Evolutionary conservation across 2,113 vertebrate genomes (phyloP).

Genomic region (Pseudonaja textilis): DNA sequence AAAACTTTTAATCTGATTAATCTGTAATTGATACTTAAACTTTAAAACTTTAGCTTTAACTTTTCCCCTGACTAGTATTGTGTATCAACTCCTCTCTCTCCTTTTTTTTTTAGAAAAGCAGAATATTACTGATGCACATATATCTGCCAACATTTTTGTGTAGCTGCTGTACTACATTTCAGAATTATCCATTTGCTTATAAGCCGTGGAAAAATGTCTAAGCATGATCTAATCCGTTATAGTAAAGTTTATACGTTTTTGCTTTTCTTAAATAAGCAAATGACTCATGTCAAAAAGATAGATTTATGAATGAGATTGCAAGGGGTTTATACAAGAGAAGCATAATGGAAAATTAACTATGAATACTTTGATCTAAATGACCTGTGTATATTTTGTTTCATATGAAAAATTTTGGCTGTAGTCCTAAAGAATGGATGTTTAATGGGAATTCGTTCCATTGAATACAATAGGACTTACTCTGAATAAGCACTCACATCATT

Average conservation of each 20-base stretch:
- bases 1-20: not conserved
- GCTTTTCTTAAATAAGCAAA: constrained; percentile 1
- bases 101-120: not conserved
- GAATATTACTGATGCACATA: not conserved
- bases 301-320: not conserved
- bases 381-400: not conserved
- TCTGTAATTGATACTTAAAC: not conserved
- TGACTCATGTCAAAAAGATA: not conserved
- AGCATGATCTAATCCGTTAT: not conserved
- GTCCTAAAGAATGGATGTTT: not conserved
- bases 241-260: not conserved
- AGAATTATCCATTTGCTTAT: not conserved
- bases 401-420: not conserved
- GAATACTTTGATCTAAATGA: not conserved
- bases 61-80: not conserved
- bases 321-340: not conserved
- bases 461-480: not conserved
- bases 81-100: not conserved
- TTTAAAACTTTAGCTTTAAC: not conserved
- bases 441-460: not conserved
- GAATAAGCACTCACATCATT: not conserved
- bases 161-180: not conserved
- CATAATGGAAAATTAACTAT: constrained; percentile 5
- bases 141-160: not conserved
- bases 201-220: not conserved